Percentiles rank a stretch among this genome's conserved stretches.
phyloP scores from a whole-genome alignment of 2,797 vertebrate species.

The Lepilemur septentrionalis region DNA sequence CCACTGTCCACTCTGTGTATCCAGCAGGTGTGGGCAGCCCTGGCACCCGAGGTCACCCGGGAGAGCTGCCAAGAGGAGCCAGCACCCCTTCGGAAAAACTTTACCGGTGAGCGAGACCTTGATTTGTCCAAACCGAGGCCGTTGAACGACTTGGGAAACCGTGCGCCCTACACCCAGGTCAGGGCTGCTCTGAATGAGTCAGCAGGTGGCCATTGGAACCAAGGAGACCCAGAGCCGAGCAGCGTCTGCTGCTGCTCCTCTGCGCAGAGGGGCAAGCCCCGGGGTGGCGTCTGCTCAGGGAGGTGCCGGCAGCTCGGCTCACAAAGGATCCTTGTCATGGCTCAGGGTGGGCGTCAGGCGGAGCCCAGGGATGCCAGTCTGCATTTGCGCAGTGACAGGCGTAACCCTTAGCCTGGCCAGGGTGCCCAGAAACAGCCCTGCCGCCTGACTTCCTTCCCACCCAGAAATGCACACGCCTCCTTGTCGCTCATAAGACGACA shows the following conservation, averaged over 20 bases:
- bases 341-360: neutral
- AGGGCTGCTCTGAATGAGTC: neutral
- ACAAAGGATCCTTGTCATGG: neutral
- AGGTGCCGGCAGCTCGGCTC: neutral
- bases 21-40: constrained; percentile 89
- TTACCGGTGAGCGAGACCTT: constrained; percentile 92
- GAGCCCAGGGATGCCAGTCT: neutral
- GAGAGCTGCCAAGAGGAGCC: constrained; percentile 90
- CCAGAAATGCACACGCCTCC: neutral
- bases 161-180: neutral
- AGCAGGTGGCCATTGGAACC: neutral
- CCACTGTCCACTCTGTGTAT: neutral
- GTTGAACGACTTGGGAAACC: neutral
- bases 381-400: neutral
- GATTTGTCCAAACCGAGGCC: rapidly evolving
- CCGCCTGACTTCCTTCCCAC: neutral
- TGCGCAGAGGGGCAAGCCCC: neutral
- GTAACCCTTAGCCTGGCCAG: neutral
- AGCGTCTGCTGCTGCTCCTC: neutral
- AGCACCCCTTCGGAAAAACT: constrained; percentile 91
- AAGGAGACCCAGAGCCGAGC: neutral
- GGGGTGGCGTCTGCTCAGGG: neutral
- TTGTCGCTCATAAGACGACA: neutral
- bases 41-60: constrained; percentile 87
- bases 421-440: neutral